Percentiles rank a stretch among this genome's conserved stretches.
Evolutionary conservation across 2,888 invertebrate species (phyloP).

Genomic region (Melinaea marsaeus): DNA sequence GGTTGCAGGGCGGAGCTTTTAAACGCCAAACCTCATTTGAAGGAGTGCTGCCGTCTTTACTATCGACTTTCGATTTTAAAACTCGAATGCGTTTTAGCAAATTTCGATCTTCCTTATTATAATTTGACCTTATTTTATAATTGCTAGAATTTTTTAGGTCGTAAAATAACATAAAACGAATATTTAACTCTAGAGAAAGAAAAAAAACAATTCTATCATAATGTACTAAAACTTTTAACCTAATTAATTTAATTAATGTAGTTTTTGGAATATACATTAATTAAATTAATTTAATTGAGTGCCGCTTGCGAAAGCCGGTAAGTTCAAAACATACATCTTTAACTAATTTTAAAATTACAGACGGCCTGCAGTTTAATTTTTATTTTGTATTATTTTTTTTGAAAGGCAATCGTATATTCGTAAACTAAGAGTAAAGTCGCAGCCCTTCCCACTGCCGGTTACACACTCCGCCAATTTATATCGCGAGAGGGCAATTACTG

Average conservation of each 20-base stretch:
- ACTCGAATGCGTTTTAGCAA: neutral
- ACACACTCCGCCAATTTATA: constrained; percentile 72
- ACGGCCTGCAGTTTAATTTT: no score
- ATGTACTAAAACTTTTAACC: no score
- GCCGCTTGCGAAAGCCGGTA: no score
- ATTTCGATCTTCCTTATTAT: neutral
- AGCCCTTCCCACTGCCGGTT: constrained; percentile 58
- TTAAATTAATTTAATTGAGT: no score
- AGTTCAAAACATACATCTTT: neutral
- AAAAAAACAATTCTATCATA: no score
- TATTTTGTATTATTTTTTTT: no score
- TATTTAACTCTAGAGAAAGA: no score
- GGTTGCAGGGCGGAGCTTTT: constrained; percentile 46
- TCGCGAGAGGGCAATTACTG: constrained; percentile 67
- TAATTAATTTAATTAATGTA: no score
- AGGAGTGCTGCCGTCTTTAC: constrained; percentile 41
- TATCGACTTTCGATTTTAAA: constrained; percentile 36
- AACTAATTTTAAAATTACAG: neutral
- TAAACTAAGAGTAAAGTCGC: constrained; percentile 37
- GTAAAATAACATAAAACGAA: no score
- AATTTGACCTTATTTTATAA: neutral
- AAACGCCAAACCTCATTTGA: constrained; percentile 59
- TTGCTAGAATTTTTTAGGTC: neutral
- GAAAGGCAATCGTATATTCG: constrained; percentile 6
- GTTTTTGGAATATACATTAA: no score